phyloP scores from a whole-genome alignment of 2,888 invertebrate species.

The Drosophila setosimentum region DNA sequence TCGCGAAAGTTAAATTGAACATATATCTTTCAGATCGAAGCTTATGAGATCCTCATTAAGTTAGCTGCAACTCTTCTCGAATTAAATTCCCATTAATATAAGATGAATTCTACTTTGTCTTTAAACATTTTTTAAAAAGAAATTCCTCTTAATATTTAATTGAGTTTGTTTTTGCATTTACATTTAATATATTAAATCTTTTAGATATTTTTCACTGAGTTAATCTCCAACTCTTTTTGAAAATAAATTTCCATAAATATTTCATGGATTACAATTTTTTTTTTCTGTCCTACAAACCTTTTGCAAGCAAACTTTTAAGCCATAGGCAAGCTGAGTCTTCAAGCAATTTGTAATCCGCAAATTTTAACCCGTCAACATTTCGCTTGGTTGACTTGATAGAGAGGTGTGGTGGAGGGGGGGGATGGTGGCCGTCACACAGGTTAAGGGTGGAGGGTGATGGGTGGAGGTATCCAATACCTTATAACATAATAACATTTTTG shows the following conservation, averaged over 20 bases:
- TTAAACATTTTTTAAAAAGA: not conserved
- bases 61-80: not conserved
- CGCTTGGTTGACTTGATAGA: not conserved
- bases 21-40: not conserved
- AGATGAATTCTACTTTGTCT: too few species aligned
- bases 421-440: too few species aligned
- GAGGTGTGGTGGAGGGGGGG: not conserved
- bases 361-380: constrained; percentile 31
- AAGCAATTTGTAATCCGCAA: constrained; percentile 20
- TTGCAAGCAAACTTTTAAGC: not conserved
- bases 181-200: not conserved
- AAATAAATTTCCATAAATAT: constrained; percentile 5
- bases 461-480: constrained; percentile 1
- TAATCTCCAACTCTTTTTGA: not conserved
- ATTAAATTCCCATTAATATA: too few species aligned
- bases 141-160: not conserved
- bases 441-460: not conserved
- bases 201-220: not conserved
- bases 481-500: constrained; percentile 43
- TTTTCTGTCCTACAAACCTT: not conserved
- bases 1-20: not conserved
- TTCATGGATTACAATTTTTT: not conserved
- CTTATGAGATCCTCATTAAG: not conserved
- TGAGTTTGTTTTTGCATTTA: not conserved
- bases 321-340: constrained; percentile 4